phyloP scores from a whole-genome alignment of 1,140 invertebrate genomes.

The Homalodisca vitripennis region DNA sequence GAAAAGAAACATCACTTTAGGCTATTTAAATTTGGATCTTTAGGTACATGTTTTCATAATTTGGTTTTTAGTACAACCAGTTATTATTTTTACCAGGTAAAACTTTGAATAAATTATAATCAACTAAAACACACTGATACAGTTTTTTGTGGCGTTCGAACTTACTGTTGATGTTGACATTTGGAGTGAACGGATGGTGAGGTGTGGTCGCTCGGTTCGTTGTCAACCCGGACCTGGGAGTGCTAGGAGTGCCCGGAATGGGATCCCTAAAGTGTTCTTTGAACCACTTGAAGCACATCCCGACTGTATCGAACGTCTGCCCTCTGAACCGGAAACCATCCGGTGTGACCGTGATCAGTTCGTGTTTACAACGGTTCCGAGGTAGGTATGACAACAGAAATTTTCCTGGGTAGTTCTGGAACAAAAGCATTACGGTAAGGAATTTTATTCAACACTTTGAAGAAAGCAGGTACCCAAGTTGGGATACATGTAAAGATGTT shows the following conservation, averaged over 20 bases:
- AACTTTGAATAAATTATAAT: too few relatives aligned
- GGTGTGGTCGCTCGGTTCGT: constrained; percentile 62
- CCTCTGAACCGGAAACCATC: constrained; percentile 91
- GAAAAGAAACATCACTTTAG: too few relatives aligned
- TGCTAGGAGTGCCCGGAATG: constrained; percentile 74
- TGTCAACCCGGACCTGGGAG: constrained; percentile 56
- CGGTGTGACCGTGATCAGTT: constrained; percentile 87
- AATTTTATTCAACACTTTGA: too few relatives aligned
- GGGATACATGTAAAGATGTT: too few relatives aligned
- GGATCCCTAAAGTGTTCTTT: constrained; percentile 96
- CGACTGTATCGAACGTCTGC: constrained; percentile 83
- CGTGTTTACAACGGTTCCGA: constrained; percentile 77
- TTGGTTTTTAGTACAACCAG: too few relatives aligned
- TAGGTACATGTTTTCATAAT: too few relatives aligned
- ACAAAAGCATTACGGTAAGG: too few relatives aligned
- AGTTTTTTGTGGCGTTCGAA: too few relatives aligned
- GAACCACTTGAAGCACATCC: constrained; percentile 90
- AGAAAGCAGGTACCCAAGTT: too few relatives aligned
- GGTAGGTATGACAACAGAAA: constrained; percentile 95
- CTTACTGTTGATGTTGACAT: constrained; percentile 50
- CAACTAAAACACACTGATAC: too few relatives aligned
- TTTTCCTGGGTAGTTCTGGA: constrained; percentile 85
- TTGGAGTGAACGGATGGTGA: constrained; percentile 62
- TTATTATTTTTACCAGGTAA: too few relatives aligned
- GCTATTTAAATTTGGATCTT: too few relatives aligned